phyloP scores from a whole-genome alignment of 2,888 invertebrate species.

The Nysson spinosus region DNA sequence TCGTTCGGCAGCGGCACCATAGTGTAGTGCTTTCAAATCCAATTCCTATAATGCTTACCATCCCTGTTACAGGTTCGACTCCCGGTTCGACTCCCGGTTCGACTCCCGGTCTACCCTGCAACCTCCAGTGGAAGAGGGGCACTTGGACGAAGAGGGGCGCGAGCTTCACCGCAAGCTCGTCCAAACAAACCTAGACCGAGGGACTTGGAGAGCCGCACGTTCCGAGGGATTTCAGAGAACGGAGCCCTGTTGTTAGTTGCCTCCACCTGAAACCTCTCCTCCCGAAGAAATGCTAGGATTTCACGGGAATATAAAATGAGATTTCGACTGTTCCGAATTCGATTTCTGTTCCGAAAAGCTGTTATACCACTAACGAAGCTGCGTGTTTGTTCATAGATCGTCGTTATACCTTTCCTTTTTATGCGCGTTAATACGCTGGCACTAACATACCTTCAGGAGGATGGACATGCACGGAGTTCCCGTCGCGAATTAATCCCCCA shows the following conservation, averaged over 20 bases:
- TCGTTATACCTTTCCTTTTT: too few species aligned
- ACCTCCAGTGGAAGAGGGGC: conserved; percentile 20
- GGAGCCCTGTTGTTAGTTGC: conserved; percentile 13
- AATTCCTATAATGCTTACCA: conserved; percentile 63
- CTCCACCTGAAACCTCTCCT: conserved; percentile 12
- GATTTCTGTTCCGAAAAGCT: too few species aligned
- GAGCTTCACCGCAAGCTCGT: conserved; percentile 52
- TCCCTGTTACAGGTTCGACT: not conserved
- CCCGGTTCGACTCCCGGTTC: not conserved
- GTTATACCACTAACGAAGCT: too few species aligned
- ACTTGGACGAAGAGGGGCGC: conserved; percentile 18
- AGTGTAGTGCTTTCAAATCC: conserved; percentile 64
- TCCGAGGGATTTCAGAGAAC: conserved; percentile 45
- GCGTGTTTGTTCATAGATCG: too few species aligned
- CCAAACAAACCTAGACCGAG: conserved; percentile 61
- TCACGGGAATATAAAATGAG: conserved; percentile 42
- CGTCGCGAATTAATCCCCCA: conserved; percentile 67
- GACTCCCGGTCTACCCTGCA: conserved; percentile 3
- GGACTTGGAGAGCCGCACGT: conserved; percentile 50
- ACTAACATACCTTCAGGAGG: conserved; percentile 18
- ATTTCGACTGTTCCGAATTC: too few species aligned
- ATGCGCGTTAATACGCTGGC: not conserved
- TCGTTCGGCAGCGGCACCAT: conserved; percentile 45
- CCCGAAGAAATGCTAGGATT: conserved; percentile 28
- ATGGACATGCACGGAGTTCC: conserved; percentile 41